Percentiles rank a stretch among this genome's conserved stretches.
Conservation (phyloP, 2,113 vertebrate species). For the Spermophilus dauricus region DNA sequence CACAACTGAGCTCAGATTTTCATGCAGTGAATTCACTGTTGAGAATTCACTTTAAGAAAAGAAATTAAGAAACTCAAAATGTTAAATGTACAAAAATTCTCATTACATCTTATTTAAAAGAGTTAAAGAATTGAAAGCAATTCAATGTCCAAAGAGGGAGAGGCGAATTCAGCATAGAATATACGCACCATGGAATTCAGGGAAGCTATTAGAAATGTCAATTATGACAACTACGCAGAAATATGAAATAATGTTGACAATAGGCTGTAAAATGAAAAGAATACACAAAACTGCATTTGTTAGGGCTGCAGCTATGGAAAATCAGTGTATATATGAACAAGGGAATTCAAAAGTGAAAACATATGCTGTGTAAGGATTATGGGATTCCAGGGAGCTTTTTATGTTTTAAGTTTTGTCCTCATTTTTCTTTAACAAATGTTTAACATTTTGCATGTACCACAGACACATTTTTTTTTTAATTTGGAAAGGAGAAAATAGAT, state of each 20-base stretch:
- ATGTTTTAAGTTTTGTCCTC: neutral
- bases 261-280: neutral
- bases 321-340: neutral
- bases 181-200: slow-evolving; percentile 17
- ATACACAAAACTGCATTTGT: slow-evolving; percentile 59
- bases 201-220: slow-evolving; percentile 49
- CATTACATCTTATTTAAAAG: slow-evolving; percentile 39
- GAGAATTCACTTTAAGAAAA: slow-evolving; percentile 50
- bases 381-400: neutral
- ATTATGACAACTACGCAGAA: slow-evolving; percentile 70
- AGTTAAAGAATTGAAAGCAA: slow-evolving; percentile 54
- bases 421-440: neutral
- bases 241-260: slow-evolving; percentile 61
- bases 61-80: slow-evolving; percentile 60
- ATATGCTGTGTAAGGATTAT: neutral
- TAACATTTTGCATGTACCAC: slow-evolving; percentile 25
- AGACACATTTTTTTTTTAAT: neutral
- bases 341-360: slow-evolving; percentile 29
- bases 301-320: slow-evolving; percentile 4
- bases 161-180: neutral
- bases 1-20: neutral
- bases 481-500: slow-evolving; percentile 57
- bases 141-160: neutral
- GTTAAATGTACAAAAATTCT: slow-evolving; percentile 49
- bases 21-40: neutral